Evolutionary conservation across 2,888 invertebrate genomes (phyloP), one percentile per base, ranked within the genome.

Genomic region (Archips crataeganus): DNA sequence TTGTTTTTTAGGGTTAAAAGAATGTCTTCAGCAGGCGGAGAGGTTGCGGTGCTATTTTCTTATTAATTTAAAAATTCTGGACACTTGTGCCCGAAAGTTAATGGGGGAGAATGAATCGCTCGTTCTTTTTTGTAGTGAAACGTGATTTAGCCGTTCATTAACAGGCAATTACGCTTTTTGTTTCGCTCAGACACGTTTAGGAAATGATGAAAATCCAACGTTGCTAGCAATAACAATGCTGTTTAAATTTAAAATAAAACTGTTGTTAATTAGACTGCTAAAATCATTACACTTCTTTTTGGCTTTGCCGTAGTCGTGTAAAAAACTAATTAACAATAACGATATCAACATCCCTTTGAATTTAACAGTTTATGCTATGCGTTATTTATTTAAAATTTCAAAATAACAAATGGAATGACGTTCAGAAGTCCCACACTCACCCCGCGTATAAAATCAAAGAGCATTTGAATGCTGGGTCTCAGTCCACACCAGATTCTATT

Each of bases 1-100:
- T 94, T 94, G 94, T 94, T 94, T 94, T 94, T 93, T 90, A 92
- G 91, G 91, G 92, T 94, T 92, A 91, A 90, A 93, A 88, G 93
- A 90, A 90, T 91, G 94, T 94, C 94, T 89, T 89, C 82, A 81
- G 83, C 94, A 94, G 94, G 89, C 91, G 90, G 86, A 86, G 86
- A 83, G 83, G 77, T 81, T 76, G 82, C 83, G 82, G 83, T 79
- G 81, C 85, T 72, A 73, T 72, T 84, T 86, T 89, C 90, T 90
- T 92, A 89, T 91, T 92, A 90, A 89, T 91, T 91, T 90, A 88
- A 87, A 87, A 84, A 85, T 86, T 83, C 57, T 77, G 81, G 83
- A 81, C 75, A 77, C 78, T 78, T 78, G 74, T 73, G 77, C 77
- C 78, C 75, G 75, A 76, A 85, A 88, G 89, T 88, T 91, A 93